Evolutionary conservation across 1,140 invertebrate genomes (phyloP), one percentile per base, ranked within the genome.

Genomic region (Bombus fervidus): DNA sequence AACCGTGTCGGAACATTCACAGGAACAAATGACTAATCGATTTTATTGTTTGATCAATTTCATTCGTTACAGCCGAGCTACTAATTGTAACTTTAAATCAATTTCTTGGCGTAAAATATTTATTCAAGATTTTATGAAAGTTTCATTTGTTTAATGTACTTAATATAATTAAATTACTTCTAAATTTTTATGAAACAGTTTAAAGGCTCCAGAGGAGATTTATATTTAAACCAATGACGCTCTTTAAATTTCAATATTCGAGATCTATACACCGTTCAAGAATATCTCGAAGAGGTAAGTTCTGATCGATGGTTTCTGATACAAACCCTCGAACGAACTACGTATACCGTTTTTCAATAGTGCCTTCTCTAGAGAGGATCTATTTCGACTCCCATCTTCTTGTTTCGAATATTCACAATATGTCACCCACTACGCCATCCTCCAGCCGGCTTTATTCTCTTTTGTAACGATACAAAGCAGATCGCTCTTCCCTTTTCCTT

Each of bases 351-450:
- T 77, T 59, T 81, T 90, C 84, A 62, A 87, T 85, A 72, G 68
- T 39, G 64, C 39, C 75, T 59, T 77, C 79, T 69, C 80, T 59
- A 47, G 81, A 72, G 82, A 81, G 87, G 64, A 69, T 69, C 78
- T 41, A 69, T 74, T 90, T 78, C 78, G 73, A 62, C 75, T 74
- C 74, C 53, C 57, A 59, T 68, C 79, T 79, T 86, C 83, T 85
- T 91, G 83, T 90, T 87, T 84, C 88, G 75, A 89, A 91, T 91
- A 83, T 88, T 86, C 81, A 88, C 88, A 85, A 90, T 91, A 86
- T 88, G 77, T 89, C 88, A 89, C 78, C 72, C 81, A 53, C 71
- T 68, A 18, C 76, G 72, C 73, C 87, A 82, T 74, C 64, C 83
- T 62, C 18, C 41, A 22, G 71, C 31, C 78, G 86, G 75, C 87